phyloP scores from a whole-genome alignment of 53 echinoderm and acorn worm genomes.

The Holothuria leucospilota region DNA sequence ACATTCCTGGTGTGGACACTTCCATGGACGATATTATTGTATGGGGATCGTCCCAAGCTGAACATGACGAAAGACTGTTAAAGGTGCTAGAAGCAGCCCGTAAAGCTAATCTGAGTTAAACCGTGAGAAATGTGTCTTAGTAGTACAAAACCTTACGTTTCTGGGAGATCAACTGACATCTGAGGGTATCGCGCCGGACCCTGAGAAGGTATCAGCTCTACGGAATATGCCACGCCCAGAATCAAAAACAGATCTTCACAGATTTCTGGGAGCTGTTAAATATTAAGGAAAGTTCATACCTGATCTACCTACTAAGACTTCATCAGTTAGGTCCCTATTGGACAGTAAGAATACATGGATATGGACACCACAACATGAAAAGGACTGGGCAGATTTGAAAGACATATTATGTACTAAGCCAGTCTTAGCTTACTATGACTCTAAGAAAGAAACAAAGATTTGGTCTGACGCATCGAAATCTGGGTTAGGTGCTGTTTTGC shows the following conservation, averaged over 20 bases:
- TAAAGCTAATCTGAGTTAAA: too few relatives aligned
- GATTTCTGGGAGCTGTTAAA: conserved; percentile 60
- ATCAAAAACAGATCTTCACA: conserved; percentile 53
- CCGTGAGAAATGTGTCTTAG: neutral
- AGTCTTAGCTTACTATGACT: conserved; percentile 61
- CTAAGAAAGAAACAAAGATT: neutral
- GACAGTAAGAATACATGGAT: conserved; percentile 58
- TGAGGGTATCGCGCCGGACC: conserved; percentile 27
- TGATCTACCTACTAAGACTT: conserved; percentile 51
- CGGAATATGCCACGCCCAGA: conserved; percentile 66
- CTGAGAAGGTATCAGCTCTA: conserved; percentile 59
- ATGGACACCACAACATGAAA: conserved; percentile 53
- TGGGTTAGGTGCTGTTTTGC: conserved; percentile 61
- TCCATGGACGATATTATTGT: too few relatives aligned
- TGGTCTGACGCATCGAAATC: neutral
- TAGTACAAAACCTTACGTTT: conserved; percentile 1
- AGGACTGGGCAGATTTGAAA: conserved; percentile 50
- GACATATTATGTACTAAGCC: conserved; percentile 15
- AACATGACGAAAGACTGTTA: too few relatives aligned
- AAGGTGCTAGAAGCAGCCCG: too few relatives aligned
- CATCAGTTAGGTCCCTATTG: conserved; percentile 40
- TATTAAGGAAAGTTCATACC: conserved; percentile 60
- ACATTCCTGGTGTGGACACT: too few relatives aligned
- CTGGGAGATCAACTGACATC: too few relatives aligned
- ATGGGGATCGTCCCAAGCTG: too few relatives aligned